Conservation (phyloP, 2,888 invertebrate species). For the Leptopilina myrica region DNA sequence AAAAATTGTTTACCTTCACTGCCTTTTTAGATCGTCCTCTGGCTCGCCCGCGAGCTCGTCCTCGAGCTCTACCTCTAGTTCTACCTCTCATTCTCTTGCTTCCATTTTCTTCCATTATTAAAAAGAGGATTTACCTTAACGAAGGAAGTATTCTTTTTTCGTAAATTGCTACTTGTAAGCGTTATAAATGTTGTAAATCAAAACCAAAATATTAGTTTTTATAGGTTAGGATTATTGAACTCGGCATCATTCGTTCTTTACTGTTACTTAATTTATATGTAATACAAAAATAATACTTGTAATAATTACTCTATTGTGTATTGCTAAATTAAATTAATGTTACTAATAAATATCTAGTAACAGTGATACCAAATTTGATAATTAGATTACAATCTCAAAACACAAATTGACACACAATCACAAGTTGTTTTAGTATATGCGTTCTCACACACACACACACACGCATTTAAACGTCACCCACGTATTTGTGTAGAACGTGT, state of each 20-base stretch:
- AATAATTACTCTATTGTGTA: not conserved
- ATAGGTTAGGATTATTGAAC: constrained; percentile 16
- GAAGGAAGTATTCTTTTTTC: not conserved
- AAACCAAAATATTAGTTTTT: constrained; percentile 3
- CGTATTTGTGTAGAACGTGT: not conserved
- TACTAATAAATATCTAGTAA: constrained; percentile 15
- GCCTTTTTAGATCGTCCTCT: constrained; percentile 87
- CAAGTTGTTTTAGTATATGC: not conserved
- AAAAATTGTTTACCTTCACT: constrained; percentile 78
- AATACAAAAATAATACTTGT: not conserved
- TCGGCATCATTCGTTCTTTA: not conserved
- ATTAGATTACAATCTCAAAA: not conserved
- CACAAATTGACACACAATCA: not conserved
- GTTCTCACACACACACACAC: not conserved
- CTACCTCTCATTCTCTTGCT: constrained; percentile 84
- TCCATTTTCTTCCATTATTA: constrained; percentile 77
- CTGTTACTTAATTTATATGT: not conserved
- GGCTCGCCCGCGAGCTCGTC: constrained; percentile 84
- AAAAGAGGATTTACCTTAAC: constrained; percentile 33
- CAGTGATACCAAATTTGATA: not conserved
- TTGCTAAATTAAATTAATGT: not conserved
- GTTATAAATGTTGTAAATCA: not conserved
- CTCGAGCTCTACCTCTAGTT: constrained; percentile 87
- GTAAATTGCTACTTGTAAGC: not conserved
- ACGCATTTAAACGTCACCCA: not conserved